Base-by-base conservation (phyloP, 2,113 vertebrate species). In the Microtus pennsylvanicus region DNA sequence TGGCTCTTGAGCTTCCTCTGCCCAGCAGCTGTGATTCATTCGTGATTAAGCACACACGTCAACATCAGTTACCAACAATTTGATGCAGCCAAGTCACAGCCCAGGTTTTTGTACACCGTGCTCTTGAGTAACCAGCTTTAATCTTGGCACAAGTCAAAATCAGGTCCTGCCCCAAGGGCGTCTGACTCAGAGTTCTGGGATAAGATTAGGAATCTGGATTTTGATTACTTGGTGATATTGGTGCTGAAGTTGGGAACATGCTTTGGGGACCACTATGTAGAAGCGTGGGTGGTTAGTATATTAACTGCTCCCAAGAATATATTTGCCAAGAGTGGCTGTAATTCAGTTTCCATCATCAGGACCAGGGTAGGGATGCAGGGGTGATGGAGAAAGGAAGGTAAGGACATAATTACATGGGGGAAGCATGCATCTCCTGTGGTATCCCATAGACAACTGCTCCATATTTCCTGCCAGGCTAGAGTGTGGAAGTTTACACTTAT, bases 141-240 rank as follows among this genome's bases (percentile, higher is more conserved):
- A 22, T 65, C 22, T 92, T 47, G 85, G 58, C 21, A 86, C 61
- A 10, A 28, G 22, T n/a, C 86, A 89, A 86, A 85, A 86, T 30
- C n/a, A 24, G 90, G 28, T 38, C 33, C 45, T 6, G 4, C 12
- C n/a, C 4, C 30, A 33, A 45, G 22, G 12, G 90, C 24, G 81
- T 94, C 78, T 90, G 80, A 89, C 45, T 81, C 87, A 42, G 33
- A 93, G 38, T 82, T 82, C 74, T 72, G 47, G 78, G 38, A 52
- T 63, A 22, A 81, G 5, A 45, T 42, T 22, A 21, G 38, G 55
- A 93, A 69, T 78, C 61, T 95, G 26, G 61, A 7, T 35, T 45
- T 50, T 76, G 24, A 81, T 42, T 50, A 50, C n/a, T 3, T 13
- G 45, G 33, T 28, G 24, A 9, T 24, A 9, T 24, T 33, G 47